Evolutionary conservation across 2,888 invertebrate species (phyloP), one percentile per base, ranked within the genome.

Genomic region (Xylota segnis): DNA sequence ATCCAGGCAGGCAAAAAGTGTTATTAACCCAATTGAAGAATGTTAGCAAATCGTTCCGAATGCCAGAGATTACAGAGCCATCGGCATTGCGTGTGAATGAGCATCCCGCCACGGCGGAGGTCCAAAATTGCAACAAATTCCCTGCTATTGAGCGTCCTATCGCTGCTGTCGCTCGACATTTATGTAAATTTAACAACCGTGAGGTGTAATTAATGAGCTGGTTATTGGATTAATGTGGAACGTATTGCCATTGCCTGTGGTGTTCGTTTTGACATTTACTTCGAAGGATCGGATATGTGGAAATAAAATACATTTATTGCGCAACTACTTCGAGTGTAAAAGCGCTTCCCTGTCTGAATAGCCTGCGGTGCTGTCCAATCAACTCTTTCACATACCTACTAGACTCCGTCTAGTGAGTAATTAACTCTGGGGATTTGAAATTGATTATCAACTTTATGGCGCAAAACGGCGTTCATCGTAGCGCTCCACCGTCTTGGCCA

Each of bases 21-120:
- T 65, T 71, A 59, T 59, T 76, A 71, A 59, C 58, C 52, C 52
- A 71, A 65, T 54, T 59, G 43, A 45, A 66, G 71, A 77, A 77
- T 72, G 71, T 40, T 77, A 65, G 71, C 77, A 83, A 83, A 71
- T 83, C 83, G 58, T 74, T 72, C 54, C 59, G 77, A 68, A 83
- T 77, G 66, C 59, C 77, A 65, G 40, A 63, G 72, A 74, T 52
- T 10, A 74, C 37, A 56, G 29, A 58, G 54, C 43, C 45, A 65
- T 40, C 52, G 43, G 40, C 52, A 10, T 61, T 63, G 61, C 63
- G 63, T 45, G 59, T 56, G 47, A n/a, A n/a, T n/a, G 9, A 27
- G 14, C 34, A 29, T 9, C 61, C 63, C n/a, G 34, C 18, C 29
- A n/a, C 23, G 23, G 34, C 4, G 32, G 52, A 43, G 65, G 54